Evolutionary conservation across 2,797 vertebrate genomes (phyloP), one percentile per base, ranked within the genome.

Genomic region (Poecile montanus): DNA sequence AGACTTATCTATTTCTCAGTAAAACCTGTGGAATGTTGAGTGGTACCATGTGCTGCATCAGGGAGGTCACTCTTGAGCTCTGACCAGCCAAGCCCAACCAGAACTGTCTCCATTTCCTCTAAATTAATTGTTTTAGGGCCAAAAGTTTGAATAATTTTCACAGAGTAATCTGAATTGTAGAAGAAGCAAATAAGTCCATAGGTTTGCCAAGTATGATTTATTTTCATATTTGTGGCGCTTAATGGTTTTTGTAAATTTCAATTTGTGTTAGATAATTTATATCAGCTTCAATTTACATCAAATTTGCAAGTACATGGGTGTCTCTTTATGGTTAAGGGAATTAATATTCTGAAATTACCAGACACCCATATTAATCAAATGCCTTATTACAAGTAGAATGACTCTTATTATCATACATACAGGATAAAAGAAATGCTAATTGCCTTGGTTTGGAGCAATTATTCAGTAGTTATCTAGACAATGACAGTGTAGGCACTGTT

Each of bases 161-260:
- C 1, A 1, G 48, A 83, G 13, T 71, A 32, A 73, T 92, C 62
- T 85, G 60, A 91, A 61, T 79, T 80, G 53, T 14, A 20, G 45
- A 67, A 93, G 54, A 70, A 60, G 47, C 75, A 88, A 74, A 58
- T 56, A 95, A 89, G 34, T 58, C 73, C 57, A 67, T 68, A 86
- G 57, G 48, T 81, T 94, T 85, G 72, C 86, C 79, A 74, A 83
- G 51, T 94, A 61, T 94, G 93, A 97, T 95, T 96, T 96, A 96
- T 97, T 95, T 95, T 94, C 67, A 54, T 62, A 87, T 96, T 95
- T 94, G 74, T 90, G 82, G 56, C 1, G 1, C 90, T 91, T 95
- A 96, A 97, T 94, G 88, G 76, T 88, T 97, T 97, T 96, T 94
- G 88, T 95, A 95, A 96, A 96, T 95, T 97, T 95, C 88, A 96